These are phyloP conservation scores for Neopelma chrysocephalum DNA, from an alignment of 2,797 vertebrate species.

Conservation along the genomic window DNA sequence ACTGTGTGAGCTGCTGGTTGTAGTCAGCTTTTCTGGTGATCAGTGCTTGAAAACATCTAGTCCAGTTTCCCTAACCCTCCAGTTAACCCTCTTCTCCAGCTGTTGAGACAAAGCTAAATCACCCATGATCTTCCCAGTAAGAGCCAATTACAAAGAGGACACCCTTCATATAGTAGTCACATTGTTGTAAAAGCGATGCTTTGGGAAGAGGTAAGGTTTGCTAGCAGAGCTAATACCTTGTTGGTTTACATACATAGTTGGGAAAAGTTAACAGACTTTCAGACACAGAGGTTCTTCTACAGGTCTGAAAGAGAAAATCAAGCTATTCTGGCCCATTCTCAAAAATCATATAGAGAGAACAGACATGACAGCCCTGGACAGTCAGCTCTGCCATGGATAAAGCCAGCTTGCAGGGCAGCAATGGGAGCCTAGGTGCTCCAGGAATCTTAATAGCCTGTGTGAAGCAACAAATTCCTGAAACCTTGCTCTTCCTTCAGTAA, in stretches of 20 bases:
- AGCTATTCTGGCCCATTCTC: not conserved
- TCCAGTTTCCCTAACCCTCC: not conserved
- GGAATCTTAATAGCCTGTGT: slow-evolving; percentile 41
- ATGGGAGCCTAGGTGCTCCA: not conserved
- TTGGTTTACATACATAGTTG: not conserved
- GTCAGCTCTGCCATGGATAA: not conserved
- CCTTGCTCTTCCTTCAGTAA: slow-evolving; percentile 21
- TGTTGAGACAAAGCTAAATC: not conserved
- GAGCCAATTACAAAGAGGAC: not conserved
- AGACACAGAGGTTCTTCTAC: not conserved
- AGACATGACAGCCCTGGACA: not conserved
- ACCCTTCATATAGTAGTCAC: not conserved
- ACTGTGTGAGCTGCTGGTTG: not conserved
- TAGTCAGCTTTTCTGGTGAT: not conserved
- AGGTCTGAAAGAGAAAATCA: not conserved
- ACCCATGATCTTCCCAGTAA: not conserved
- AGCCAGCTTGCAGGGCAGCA: not conserved
- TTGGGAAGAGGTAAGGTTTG: not conserved
- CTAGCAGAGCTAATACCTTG: not conserved
- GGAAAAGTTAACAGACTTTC: not conserved
- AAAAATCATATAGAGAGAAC: not conserved
- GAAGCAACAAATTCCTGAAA: slow-evolving; percentile 40
- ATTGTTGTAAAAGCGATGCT: not conserved
- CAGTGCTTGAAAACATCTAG: not conserved
- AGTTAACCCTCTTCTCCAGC: not conserved